Evolutionary conservation across 2,888 invertebrate genomes (phyloP).

Genomic region (Melanostoma scalare): DNA sequence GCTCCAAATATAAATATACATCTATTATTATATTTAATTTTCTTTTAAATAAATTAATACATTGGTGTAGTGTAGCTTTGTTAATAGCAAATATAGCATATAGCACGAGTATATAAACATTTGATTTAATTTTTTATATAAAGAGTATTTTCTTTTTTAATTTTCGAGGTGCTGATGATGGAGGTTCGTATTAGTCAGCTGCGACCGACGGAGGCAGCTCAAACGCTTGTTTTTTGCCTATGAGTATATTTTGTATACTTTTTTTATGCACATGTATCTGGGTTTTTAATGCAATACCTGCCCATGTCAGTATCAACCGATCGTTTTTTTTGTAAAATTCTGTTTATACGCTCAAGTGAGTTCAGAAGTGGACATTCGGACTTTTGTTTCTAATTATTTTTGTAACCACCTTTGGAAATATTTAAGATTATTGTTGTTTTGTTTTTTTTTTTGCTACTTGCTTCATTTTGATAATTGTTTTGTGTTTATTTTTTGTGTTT

Average conservation of each 20-base stretch:
- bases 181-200: conserved; percentile 37
- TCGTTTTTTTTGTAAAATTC: conserved; percentile 31
- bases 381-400: conserved; percentile 20
- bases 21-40: conserved; percentile 10
- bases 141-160: conserved; percentile 38
- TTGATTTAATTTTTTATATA: conserved; percentile 38
- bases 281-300: neutral
- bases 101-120: conserved; percentile 69
- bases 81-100: conserved; percentile 61
- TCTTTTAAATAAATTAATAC: conserved; percentile 39
- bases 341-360: conserved; percentile 53
- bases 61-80: conserved; percentile 62
- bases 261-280: neutral
- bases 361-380: conserved; percentile 51
- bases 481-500: conserved; percentile 27
- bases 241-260: conserved; percentile 4
- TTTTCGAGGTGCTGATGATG: conserved; percentile 44
- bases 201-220: conserved; percentile 44
- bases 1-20: conserved; percentile 67
- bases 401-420: conserved; percentile 52
- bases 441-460: conserved; percentile 42
- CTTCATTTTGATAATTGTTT: conserved; percentile 43
- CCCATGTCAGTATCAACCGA: conserved; percentile 43
- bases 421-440: conserved; percentile 11
- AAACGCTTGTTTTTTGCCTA: conserved; percentile 9